Evolutionary conservation across 2,797 vertebrate species (phyloP).

Genomic region (Sitta carolinensis): DNA sequence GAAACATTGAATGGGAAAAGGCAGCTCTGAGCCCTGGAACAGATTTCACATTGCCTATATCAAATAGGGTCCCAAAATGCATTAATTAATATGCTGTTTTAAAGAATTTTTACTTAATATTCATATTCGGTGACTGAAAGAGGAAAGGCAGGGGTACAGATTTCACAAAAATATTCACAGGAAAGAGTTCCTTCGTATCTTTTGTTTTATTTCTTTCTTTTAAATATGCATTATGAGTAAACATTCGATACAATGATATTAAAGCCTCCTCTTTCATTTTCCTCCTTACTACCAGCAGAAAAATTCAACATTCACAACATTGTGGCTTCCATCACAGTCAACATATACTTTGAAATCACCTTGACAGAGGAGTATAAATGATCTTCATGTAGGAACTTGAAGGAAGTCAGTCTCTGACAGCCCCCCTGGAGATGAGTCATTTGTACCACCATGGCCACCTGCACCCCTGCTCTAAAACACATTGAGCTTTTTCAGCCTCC

Average conservation of each 20-base stretch:
- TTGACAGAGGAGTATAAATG: neutral
- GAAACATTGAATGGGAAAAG: neutral
- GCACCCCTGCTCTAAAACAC: neutral
- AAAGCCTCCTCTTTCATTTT: neutral
- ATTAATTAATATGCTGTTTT: neutral
- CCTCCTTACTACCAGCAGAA: neutral
- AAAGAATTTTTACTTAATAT: neutral
- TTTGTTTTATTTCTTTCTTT: neutral
- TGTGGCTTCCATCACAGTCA: neutral
- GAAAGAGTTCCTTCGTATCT: neutral
- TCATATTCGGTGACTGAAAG: neutral
- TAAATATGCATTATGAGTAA: neutral
- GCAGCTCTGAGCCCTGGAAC: neutral
- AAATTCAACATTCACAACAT: neutral
- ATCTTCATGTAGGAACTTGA: neutral
- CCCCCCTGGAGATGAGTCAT: neutral
- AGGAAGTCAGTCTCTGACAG: neutral
- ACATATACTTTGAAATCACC: neutral
- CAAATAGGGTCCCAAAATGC: neutral
- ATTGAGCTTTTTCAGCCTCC: neutral
- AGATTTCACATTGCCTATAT: neutral
- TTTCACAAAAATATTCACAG: neutral
- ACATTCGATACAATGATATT: neutral
- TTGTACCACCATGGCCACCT: neutral
- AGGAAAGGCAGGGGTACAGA: neutral